Evolutionary conservation across 2,797 vertebrate genomes (phyloP).

Genomic region (Prunella strophiata): DNA sequence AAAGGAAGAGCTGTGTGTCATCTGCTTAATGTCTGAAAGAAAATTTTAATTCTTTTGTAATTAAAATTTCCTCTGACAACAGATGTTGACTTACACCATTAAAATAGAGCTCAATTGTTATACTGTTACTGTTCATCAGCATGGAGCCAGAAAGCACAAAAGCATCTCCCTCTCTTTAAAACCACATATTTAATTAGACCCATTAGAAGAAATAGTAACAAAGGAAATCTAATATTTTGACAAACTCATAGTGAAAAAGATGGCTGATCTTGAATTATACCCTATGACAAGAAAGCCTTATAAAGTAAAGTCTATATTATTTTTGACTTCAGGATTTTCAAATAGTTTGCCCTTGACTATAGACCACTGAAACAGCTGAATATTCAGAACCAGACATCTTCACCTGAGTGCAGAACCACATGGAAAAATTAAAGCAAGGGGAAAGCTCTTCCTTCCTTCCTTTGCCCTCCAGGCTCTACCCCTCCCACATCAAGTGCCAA

Average conservation of each 20-base stretch:
- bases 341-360: background rate
- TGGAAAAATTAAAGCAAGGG: background rate
- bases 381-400: background rate
- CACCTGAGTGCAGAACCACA: background rate
- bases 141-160: background rate
- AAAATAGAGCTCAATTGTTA: background rate
- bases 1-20: background rate
- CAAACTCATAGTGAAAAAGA: background rate
- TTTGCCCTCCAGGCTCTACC: background rate
- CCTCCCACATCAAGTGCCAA: accelerated
- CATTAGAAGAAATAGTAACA: background rate
- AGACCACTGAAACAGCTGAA: background rate
- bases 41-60: background rate
- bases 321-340: background rate
- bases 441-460: background rate
- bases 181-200: background rate
- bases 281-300: background rate
- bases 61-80: background rate
- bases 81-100: background rate
- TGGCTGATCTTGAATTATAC: background rate
- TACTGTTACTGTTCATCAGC: background rate
- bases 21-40: background rate
- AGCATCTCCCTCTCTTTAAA: background rate
- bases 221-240: background rate
- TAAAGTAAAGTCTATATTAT: background rate